These are phyloP conservation scores for Megathymus violae DNA, from an alignment of 1,140 invertebrate species.

Conservation along the genomic window DNA sequence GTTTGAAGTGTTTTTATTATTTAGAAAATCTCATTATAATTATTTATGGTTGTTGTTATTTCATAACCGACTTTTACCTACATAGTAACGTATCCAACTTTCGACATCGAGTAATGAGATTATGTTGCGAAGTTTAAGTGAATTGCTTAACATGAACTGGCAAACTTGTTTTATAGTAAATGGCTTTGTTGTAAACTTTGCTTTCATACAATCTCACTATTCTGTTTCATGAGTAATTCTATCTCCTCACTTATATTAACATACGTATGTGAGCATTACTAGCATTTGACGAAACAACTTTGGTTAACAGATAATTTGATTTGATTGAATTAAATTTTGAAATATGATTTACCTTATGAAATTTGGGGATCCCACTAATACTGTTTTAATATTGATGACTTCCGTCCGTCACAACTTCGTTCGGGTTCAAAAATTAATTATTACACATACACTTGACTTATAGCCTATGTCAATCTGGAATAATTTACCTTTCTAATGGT, in stretches of 20 bases:
- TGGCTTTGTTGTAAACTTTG: slow-evolving; percentile 61
- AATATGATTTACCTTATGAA: not conserved
- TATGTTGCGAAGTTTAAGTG: slow-evolving; percentile 68
- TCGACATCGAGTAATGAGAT: slow-evolving; percentile 59
- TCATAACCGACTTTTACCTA: too few relatives aligned
- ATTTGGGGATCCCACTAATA: not conserved
- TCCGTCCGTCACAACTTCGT: too few relatives aligned
- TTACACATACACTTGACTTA: too few relatives aligned
- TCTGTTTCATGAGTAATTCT: slow-evolving; percentile 34
- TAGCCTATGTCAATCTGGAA: too few relatives aligned
- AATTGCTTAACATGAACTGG: slow-evolving; percentile 66
- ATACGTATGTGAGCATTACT: slow-evolving; percentile 6
- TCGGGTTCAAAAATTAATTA: too few relatives aligned
- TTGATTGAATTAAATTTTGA: not conserved
- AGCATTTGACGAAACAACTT: slow-evolving; percentile 9
- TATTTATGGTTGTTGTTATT: too few relatives aligned
- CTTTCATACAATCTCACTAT: slow-evolving; percentile 53
- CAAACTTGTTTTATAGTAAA: slow-evolving; percentile 69
- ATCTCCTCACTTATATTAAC: slow-evolving; percentile 22
- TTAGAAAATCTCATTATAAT: too few relatives aligned
- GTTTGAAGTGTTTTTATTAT: too few relatives aligned
- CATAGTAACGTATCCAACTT: too few relatives aligned
- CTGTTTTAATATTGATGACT: too few relatives aligned
- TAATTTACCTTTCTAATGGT: too few relatives aligned
- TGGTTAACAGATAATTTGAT: slow-evolving; percentile 3